These are phyloP conservation scores for Enteromius radiatus DNA, from an alignment of 2,797 vertebrate species.

Conservation along the genomic window DNA sequence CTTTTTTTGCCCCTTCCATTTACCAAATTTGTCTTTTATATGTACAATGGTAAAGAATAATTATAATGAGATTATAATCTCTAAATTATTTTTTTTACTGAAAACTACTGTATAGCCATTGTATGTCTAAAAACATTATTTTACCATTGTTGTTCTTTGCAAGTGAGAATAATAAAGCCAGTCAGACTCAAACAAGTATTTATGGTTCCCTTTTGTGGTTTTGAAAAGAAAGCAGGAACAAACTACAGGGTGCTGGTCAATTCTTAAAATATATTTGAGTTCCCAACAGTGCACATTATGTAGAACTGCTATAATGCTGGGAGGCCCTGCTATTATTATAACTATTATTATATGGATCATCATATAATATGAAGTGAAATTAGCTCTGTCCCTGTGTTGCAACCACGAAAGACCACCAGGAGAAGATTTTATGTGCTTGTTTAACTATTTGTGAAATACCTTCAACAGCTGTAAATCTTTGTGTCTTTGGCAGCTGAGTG, in stretches of 20 bases:
- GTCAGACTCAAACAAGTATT: conserved; percentile 1
- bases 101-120: neutral
- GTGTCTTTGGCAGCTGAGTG: neutral
- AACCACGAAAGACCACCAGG: conserved; percentile 10
- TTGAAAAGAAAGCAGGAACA: conserved; percentile 16
- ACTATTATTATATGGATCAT: neutral
- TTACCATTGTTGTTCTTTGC: neutral
- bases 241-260: conserved; percentile 29
- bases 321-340: neutral
- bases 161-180: neutral
- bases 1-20: no score
- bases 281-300: conserved; percentile 9
- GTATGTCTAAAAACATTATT: neutral
- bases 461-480: conserved; percentile 23
- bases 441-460: conserved; percentile 3
- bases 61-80: no score
- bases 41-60: no score
- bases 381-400: neutral
- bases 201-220: conserved; percentile 24
- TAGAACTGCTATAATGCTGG: neutral
- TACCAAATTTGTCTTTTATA: no score
- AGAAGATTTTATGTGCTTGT: neutral
- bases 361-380: conserved; percentile 7
- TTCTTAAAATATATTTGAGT: neutral
- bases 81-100: neutral